Conservation (phyloP, 2,113 vertebrate species). For the Ammodytes marinus region DNA sequence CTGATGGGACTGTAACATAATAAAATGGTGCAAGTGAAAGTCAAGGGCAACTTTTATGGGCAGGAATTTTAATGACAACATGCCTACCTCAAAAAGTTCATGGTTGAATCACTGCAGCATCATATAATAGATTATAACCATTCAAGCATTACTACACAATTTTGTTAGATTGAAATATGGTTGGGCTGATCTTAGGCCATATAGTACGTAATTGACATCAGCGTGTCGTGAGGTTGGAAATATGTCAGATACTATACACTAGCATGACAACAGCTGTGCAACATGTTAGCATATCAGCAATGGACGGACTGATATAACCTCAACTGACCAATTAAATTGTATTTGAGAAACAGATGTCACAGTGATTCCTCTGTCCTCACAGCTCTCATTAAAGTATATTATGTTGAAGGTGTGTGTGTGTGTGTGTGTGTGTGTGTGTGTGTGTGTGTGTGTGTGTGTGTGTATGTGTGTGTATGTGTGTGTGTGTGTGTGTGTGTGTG, state of each 20-base stretch:
- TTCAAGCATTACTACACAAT: conserved; percentile 6
- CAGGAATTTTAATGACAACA: conserved; percentile 56
- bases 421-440: too few relatives aligned
- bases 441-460: neutral
- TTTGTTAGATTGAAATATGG: conserved; percentile 8
- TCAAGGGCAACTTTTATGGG: conserved; percentile 64
- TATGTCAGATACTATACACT: neutral
- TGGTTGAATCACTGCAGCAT: neutral
- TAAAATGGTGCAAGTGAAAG: conserved; percentile 43
- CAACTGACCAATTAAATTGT: neutral
- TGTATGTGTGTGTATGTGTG: too few relatives aligned
- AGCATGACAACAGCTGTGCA: conserved; percentile 10
- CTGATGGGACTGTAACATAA: conserved; percentile 53
- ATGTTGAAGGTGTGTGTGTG: neutral
- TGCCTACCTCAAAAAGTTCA: conserved; percentile 20
- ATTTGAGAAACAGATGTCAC: conserved; percentile 11
- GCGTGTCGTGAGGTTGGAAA: neutral
- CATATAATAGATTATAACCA: neutral
- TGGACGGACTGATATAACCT: neutral
- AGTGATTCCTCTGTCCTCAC: neutral
- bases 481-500: too few relatives aligned
- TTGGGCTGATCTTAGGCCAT: neutral
- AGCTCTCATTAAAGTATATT: neutral
- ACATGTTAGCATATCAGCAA: conserved; percentile 7
- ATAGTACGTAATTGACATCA: neutral